phyloP scores from a whole-genome alignment of 2,888 invertebrate species.

The Diadegma fenestrale region DNA sequence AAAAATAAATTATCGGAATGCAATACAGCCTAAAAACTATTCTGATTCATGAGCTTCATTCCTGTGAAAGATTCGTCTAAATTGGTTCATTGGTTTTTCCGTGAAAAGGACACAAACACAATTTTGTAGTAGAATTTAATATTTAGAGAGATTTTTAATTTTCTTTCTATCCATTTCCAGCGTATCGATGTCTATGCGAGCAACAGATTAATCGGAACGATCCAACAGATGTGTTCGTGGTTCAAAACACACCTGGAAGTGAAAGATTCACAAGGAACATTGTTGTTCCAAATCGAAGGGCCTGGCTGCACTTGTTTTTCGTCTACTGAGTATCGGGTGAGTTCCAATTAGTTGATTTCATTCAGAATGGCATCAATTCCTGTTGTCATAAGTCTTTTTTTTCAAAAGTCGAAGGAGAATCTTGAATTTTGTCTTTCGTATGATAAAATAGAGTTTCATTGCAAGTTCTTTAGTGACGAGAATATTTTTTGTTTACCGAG shows the following conservation, averaged over 20 bases:
- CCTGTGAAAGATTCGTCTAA: too few relatives aligned
- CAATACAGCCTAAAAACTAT: too few relatives aligned
- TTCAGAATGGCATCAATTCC: not conserved
- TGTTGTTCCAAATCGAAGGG: conserved; percentile 92
- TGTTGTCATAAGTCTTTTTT: not conserved
- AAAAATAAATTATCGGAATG: too few relatives aligned
- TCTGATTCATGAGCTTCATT: too few relatives aligned
- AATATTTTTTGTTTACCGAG: too few relatives aligned
- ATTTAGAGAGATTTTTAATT: too few relatives aligned
- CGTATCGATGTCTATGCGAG: conserved; percentile 91
- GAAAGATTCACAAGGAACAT: conserved; percentile 90
- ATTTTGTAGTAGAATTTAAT: too few relatives aligned
- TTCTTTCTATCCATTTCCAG: conserved; percentile 81
- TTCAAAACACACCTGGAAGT: conserved; percentile 90
- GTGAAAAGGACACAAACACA: too few relatives aligned
- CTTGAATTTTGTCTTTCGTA: not conserved
- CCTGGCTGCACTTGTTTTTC: conserved; percentile 92
- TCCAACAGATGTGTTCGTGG: conserved; percentile 92
- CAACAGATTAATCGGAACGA: conserved; percentile 89
- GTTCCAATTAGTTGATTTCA: conserved; percentile 62
- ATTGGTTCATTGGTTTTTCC: too few relatives aligned
- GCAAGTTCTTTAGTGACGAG: not conserved
- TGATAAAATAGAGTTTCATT: not conserved
- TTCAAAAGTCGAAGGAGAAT: not conserved
- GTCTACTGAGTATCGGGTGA: conserved; percentile 89